A percentile compares a stretch with the other conserved stretches of the same genome.
Conservation (phyloP, 2,797 vertebrate genomes). For the Esox masquinongy region DNA sequence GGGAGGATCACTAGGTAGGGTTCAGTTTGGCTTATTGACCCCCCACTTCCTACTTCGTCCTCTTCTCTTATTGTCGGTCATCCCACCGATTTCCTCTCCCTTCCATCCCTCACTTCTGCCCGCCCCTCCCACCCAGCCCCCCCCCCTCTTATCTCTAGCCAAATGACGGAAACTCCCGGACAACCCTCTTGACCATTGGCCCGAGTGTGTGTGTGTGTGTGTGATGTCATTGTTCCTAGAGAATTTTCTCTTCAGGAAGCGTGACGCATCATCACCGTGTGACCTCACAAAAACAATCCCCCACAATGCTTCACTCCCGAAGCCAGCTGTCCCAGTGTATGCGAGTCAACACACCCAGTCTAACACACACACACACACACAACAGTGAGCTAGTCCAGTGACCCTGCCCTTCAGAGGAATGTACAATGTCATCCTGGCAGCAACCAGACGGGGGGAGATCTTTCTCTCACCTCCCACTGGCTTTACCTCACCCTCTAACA, state of each 20-base stretch:
- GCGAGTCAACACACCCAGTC: slow-evolving; percentile 21
- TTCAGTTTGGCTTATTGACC: neutral
- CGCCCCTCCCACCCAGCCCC: slow-evolving; percentile 3
- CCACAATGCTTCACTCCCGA: slow-evolving; percentile 59
- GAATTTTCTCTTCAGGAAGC: slow-evolving; percentile 62
- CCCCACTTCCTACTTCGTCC: neutral
- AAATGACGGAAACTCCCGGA: slow-evolving; percentile 11
- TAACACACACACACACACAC: slow-evolving; percentile 4
- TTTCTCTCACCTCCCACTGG: slow-evolving; percentile 7
- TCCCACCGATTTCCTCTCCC: neutral
- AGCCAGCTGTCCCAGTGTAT: slow-evolving; percentile 14
- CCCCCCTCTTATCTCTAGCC: neutral
- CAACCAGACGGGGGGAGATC: slow-evolving; percentile 22
- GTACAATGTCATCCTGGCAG: slow-evolving; percentile 46
- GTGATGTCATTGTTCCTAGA: slow-evolving; percentile 50
- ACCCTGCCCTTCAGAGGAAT: slow-evolving; percentile 38
- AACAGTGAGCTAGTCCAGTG: slow-evolving; percentile 9
- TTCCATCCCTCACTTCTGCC: neutral
- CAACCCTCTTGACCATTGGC: neutral
- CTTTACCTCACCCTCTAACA: neutral
- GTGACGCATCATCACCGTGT: slow-evolving; percentile 65
- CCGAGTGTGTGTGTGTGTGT: slow-evolving; percentile 23
- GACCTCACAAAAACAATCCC: slow-evolving; percentile 65
- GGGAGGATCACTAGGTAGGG: neutral
- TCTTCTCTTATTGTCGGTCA: neutral